Conservation (phyloP, 2,888 invertebrate species). For the Ormyrus nitidulus region DNA sequence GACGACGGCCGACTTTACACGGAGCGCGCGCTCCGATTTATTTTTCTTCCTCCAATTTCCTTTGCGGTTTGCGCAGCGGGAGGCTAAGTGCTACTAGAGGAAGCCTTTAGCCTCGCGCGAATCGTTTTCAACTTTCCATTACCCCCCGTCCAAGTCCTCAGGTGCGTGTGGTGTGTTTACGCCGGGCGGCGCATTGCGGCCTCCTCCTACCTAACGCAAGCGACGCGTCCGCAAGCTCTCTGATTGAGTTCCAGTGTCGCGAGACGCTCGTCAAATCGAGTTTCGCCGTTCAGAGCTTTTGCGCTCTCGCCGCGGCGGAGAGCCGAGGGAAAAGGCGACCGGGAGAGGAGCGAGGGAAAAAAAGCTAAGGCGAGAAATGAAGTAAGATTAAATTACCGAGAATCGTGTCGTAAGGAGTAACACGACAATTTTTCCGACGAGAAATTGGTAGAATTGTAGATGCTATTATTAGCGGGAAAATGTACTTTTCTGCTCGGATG, state of each 20-base stretch:
- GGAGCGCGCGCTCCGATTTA: conserved; percentile 14
- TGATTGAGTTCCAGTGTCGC: conserved; percentile 57
- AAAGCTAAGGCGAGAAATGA: conserved; percentile 27
- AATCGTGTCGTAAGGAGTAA: conserved; percentile 22
- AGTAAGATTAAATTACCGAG: conserved; percentile 50
- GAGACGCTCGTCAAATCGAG: conserved; percentile 50
- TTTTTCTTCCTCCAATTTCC: conserved; percentile 15
- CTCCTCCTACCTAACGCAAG: neutral
- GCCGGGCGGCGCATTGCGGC: neutral
- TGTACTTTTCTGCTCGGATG: neutral
- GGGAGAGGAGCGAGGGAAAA: neutral
- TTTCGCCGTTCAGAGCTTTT: conserved; percentile 29
- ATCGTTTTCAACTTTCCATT: conserved; percentile 53
- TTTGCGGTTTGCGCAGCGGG: conserved; percentile 22
- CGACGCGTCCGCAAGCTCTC: neutral
- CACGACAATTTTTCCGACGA: conserved; percentile 2
- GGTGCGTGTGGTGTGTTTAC: neutral
- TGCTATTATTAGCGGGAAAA: neutral
- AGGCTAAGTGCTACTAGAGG: conserved; percentile 50
- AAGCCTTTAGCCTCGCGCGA: conserved; percentile 48
- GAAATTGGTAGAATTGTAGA: conserved; percentile 10
- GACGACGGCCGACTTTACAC: neutral
- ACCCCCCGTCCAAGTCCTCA: neutral
- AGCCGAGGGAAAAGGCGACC: neutral
- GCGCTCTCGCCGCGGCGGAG: neutral